Conservation (phyloP, 1,140 invertebrate genomes). For the Nephotettix cincticeps region DNA sequence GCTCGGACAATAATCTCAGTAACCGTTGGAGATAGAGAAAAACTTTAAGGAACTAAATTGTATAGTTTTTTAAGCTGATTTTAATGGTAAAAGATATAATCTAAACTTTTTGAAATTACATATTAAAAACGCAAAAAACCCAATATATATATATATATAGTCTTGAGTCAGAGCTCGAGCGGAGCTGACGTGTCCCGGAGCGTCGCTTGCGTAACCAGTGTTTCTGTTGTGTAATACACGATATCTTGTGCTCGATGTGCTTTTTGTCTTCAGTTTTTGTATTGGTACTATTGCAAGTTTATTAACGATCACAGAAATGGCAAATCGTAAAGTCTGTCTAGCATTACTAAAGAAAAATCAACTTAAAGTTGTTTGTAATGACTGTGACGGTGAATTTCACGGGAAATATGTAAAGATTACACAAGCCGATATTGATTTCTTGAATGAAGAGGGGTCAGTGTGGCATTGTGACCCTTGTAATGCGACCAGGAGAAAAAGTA, state of each 20-base stretch:
- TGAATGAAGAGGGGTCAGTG: not conserved
- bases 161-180: no score
- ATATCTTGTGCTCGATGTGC: not conserved
- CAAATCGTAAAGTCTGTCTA: not conserved
- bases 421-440: not conserved
- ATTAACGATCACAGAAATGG: not conserved
- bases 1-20: no score
- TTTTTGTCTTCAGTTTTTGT: not conserved
- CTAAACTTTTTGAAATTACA: no score
- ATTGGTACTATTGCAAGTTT: not conserved
- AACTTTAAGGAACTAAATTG: no score
- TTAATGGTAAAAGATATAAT: no score
- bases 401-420: not conserved
- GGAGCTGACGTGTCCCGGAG: not conserved
- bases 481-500: not conserved
- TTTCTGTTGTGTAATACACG: no score
- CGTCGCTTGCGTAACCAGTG: not conserved
- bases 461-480: not conserved
- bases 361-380: not conserved
- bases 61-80: no score
- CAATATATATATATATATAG: no score
- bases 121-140: no score
- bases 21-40: no score
- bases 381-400: not conserved
- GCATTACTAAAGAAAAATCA: not conserved